A percentile compares a stretch with the other conserved stretches of the same genome.
Evolutionary conservation across 2,113 vertebrate genomes (phyloP).

Genomic region (Odocoileus hemionus): DNA sequence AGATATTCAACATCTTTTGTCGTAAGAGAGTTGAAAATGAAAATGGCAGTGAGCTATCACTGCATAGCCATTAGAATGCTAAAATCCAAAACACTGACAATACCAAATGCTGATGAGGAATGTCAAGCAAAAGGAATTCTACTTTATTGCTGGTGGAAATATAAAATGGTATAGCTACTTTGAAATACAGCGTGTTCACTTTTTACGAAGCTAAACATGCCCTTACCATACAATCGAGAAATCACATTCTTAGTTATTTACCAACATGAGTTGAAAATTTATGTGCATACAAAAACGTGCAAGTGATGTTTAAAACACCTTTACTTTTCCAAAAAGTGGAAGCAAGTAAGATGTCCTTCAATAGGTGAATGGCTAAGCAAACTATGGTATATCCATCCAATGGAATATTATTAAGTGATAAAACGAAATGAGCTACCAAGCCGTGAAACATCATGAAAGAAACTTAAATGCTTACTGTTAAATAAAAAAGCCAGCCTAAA

Average conservation of each 20-base stretch:
- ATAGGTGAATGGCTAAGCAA: neutral
- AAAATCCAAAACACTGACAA: neutral
- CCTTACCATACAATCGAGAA: neutral
- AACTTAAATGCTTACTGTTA: neutral
- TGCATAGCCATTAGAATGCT: neutral
- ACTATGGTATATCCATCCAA: neutral
- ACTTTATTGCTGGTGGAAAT: neutral
- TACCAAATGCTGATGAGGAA: neutral
- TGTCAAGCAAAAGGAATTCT: neutral
- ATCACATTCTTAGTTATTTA: neutral
- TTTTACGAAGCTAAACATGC: neutral
- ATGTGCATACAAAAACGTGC: neutral
- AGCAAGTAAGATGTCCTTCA: neutral
- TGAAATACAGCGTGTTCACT: neutral
- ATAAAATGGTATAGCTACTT: neutral
- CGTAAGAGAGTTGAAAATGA: neutral
- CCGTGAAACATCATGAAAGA: neutral
- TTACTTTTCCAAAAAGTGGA: neutral
- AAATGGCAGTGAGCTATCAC: neutral
- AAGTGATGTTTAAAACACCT: neutral
- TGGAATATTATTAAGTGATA: neutral
- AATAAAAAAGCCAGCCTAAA: neutral
- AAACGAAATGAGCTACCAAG: neutral
- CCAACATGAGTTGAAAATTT: neutral
- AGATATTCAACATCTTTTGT: neutral